These are phyloP conservation scores for Chrysodeixis includens DNA, from an alignment of 2,888 invertebrate genomes.

Conservation along the genomic window DNA sequence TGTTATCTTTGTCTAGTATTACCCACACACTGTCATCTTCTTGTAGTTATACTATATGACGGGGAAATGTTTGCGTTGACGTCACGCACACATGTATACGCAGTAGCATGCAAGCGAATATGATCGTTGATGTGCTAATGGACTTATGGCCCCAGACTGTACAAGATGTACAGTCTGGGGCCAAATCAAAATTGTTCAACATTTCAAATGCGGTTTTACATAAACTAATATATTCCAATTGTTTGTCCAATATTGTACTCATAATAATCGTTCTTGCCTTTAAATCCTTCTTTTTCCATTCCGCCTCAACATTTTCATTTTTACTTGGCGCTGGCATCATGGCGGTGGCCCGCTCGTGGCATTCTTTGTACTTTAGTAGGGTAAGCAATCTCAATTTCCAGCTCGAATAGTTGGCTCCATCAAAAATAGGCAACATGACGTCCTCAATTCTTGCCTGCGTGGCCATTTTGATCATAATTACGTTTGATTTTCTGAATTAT, in stretches of 20 bases:
- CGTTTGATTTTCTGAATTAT: too few relatives aligned
- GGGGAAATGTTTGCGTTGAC: too few relatives aligned
- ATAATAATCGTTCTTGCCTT: slow-evolving; percentile 52
- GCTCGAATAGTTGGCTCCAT: slow-evolving; percentile 54
- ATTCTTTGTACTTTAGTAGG: slow-evolving; percentile 56
- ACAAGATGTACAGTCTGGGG: too few relatives aligned
- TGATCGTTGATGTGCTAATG: too few relatives aligned
- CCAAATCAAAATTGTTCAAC: slow-evolving; percentile 50
- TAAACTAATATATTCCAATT: slow-evolving; percentile 52
- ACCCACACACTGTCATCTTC: too few relatives aligned
- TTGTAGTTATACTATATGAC: too few relatives aligned
- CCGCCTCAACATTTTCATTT: slow-evolving; percentile 25
- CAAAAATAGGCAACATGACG: slow-evolving; percentile 40
- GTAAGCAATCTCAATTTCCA: slow-evolving; percentile 56
- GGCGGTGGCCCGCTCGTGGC: slow-evolving; percentile 44
- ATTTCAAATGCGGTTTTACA: slow-evolving; percentile 12
- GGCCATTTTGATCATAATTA: slow-evolving; percentile 7
- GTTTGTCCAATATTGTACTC: slow-evolving; percentile 53
- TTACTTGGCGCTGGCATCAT: too few relatives aligned
- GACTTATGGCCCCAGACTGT: too few relatives aligned
- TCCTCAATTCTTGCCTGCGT: slow-evolving; percentile 11
- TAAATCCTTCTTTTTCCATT: slow-evolving; percentile 48
- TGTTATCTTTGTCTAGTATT: too few relatives aligned
- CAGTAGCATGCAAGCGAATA: too few relatives aligned
- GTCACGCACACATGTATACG: too few relatives aligned